Base-by-base conservation (phyloP, 2,888 invertebrate species). In the Drosophila aldrichi region DNA sequence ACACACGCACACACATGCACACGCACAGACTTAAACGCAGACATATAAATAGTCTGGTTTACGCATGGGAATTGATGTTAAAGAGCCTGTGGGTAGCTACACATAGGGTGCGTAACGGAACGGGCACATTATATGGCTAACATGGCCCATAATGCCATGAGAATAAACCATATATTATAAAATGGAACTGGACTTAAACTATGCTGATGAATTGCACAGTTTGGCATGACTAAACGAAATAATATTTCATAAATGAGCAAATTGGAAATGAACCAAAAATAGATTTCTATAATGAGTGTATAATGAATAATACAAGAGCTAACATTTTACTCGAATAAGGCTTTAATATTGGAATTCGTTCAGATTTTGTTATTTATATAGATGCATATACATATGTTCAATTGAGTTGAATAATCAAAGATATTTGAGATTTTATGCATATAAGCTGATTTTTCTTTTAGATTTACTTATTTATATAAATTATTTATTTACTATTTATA, bases 31-130 rank as follows among this genome's bases (percentile, higher is more conserved):
- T 74, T 12, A 43, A 46, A 43, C 34, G 54, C 62, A 58, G 43
- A 64, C 68, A 66, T 54, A 73, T 67, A 82, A 82, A 73, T 77
- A 77, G 76, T 77, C 73, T 73, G 77, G 73, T 46, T 66, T 83
- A 86, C 83, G 83, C 84, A 81, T 77, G 84, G 87, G 87, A 86
- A 86, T 83, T 77, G 74, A 71, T 73, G 65, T 65, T 41, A 16
- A 38, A 52, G 52, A 55, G 70, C 65, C 62, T 58, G 68, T 32
- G 54, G 70, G 59, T 51, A 40, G 46, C 36, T 40, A 25, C 25
- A 7, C 7, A 48, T 49, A 59, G 70, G 60, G 64, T 74, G 74
- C 54, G 70, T 60, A 82, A 71, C 79, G 65, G 58, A 66, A 76
- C 70, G 62, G 70, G 62, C 62, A 70, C 56, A 76, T 79, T 67